Conservation (phyloP, 2,797 vertebrate genomes). For the Phoeniculus purpureus region DNA sequence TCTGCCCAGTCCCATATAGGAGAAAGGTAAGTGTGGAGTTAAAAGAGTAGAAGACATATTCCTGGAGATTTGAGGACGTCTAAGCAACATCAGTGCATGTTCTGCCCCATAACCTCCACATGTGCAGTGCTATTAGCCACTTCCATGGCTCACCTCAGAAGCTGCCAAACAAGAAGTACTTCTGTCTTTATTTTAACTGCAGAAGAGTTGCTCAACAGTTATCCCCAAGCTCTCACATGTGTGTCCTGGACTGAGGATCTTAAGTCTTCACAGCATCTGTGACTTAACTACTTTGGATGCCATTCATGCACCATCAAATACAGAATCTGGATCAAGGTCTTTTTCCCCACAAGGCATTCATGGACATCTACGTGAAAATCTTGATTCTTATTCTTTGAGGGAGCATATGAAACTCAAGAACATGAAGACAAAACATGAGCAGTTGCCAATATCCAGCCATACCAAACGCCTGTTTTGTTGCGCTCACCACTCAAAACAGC, state of each 20-base stretch:
- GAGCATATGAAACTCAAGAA: background rate
- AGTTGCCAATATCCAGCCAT: background rate
- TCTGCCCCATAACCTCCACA: background rate
- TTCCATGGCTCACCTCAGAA: background rate
- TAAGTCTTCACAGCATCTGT: background rate
- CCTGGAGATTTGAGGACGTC: background rate
- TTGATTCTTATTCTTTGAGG: background rate
- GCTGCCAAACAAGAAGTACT: background rate
- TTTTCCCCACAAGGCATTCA: background rate
- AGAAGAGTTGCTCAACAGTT: background rate
- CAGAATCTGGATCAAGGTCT: background rate
- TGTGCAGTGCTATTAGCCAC: background rate
- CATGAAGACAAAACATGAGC: background rate
- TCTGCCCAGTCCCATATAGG: background rate
- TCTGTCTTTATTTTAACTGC: background rate
- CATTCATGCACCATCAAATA: background rate
- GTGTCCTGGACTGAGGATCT: background rate
- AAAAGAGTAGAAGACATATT: background rate
- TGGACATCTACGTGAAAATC: background rate
- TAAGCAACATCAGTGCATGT: background rate
- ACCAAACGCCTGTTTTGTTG: background rate
- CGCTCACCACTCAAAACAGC: background rate
- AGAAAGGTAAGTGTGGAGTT: background rate
- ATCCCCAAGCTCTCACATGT: rapidly evolving
- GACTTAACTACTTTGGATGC: background rate